phyloP scores from a whole-genome alignment of 2,797 vertebrate species.

The Alfaro cultratus region DNA sequence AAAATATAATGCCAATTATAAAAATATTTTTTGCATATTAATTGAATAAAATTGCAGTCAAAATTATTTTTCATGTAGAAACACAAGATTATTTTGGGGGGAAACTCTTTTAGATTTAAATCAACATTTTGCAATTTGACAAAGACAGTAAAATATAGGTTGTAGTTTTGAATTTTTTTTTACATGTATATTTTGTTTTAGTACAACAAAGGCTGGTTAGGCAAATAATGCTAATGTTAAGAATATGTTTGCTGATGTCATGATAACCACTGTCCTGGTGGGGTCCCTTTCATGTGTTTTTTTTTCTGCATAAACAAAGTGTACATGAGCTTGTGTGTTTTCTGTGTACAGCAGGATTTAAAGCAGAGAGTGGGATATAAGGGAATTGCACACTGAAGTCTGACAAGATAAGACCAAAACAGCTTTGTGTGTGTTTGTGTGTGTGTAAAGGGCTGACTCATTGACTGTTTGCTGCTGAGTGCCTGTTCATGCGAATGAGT shows the following conservation, averaged over 20 bases:
- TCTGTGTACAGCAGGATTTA: slow-evolving; percentile 2
- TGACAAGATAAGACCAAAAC: slow-evolving; percentile 41
- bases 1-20: neutral
- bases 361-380: slow-evolving; percentile 29
- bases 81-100: neutral
- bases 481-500: slow-evolving; percentile 71
- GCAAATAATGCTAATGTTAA: neutral
- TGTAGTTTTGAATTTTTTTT: neutral
- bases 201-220: too few relatives aligned
- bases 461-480: slow-evolving; percentile 65
- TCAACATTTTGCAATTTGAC: too few relatives aligned
- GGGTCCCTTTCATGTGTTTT: slow-evolving; percentile 5
- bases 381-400: slow-evolving; percentile 32
- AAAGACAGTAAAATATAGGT: neutral
- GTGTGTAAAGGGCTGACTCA: slow-evolving; percentile 55
- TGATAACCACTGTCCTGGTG: neutral
- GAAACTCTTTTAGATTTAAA: neutral
- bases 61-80: neutral
- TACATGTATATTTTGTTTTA: too few relatives aligned
- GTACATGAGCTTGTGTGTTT: neutral
- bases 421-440: slow-evolving; percentile 23
- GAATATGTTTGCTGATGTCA: neutral
- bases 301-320: neutral
- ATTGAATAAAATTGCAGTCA: neutral
- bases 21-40: neutral